Conservation (phyloP, 1,140 invertebrate genomes). For the Calephelis nemesis region DNA sequence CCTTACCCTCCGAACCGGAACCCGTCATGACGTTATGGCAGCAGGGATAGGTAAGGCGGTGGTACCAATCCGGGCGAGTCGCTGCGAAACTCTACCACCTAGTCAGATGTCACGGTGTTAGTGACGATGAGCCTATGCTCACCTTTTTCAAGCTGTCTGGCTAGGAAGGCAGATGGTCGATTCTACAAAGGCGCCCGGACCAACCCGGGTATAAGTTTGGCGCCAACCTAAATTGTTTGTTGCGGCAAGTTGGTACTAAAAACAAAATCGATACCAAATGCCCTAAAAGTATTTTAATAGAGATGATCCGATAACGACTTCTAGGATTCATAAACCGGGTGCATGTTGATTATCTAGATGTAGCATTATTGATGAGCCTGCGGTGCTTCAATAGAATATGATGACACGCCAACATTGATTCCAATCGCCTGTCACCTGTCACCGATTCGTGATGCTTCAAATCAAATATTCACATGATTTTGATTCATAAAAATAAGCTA, state of each 20-base stretch:
- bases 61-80: too few relatives aligned
- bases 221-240: too few relatives aligned
- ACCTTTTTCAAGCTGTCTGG: too few relatives aligned
- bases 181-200: too few relatives aligned
- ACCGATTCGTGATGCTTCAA: constrained; percentile 44
- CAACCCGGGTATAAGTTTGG: too few relatives aligned
- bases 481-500: background rate
- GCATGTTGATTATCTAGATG: constrained; percentile 69
- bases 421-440: constrained; percentile 42
- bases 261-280: constrained; percentile 27
- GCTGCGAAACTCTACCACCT: too few relatives aligned
- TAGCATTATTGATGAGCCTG: constrained; percentile 67
- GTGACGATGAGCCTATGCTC: too few relatives aligned
- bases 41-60: too few relatives aligned
- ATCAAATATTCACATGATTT: constrained; percentile 12
- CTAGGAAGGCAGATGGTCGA: too few relatives aligned
- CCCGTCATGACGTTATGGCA: too few relatives aligned
- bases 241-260: background rate
- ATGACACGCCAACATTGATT: constrained; percentile 58
- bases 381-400: constrained; percentile 60
- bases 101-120: too few relatives aligned
- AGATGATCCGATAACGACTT: constrained; percentile 57
- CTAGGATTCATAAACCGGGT: constrained; percentile 40
- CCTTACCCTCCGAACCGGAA: too few relatives aligned
- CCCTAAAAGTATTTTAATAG: constrained; percentile 53